These are phyloP conservation scores for Chironomus tentans DNA, from an alignment of 2,888 invertebrate species.

Conservation along the genomic window DNA sequence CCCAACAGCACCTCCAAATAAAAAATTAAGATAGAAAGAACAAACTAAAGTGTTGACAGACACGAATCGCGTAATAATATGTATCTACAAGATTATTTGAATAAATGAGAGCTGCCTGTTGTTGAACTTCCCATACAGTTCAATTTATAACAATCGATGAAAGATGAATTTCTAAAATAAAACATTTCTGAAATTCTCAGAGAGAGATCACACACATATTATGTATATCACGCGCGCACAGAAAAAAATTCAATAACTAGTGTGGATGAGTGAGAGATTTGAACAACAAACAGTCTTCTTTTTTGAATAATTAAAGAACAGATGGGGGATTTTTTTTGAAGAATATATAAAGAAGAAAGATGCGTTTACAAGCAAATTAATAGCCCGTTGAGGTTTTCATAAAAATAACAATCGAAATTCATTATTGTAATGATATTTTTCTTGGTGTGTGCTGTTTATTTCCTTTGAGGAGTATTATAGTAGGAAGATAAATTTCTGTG, in stretches of 20 bases:
- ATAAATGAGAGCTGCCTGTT: not conserved
- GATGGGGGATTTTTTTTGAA: slow-evolving; percentile 1
- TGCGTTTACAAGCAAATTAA: slow-evolving; percentile 13
- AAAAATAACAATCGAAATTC: not conserved
- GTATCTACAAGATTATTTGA: not conserved
- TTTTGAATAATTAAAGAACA: slow-evolving; percentile 18
- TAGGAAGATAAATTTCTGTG: too few relatives aligned
- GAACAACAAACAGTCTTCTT: too few relatives aligned
- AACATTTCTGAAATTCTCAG: slow-evolving; percentile 6
- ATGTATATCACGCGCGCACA: not conserved
- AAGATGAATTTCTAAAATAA: slow-evolving; percentile 15
- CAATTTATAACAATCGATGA: slow-evolving; percentile 11
- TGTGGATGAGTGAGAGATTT: too few relatives aligned
- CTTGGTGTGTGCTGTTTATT: not conserved
- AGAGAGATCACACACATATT: slow-evolving; percentile 5
- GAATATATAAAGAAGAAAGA: not conserved
- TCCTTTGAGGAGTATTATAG: not conserved
- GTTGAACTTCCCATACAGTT: not conserved
- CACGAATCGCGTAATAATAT: not conserved
- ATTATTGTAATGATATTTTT: not conserved
- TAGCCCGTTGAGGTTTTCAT: slow-evolving; percentile 5
- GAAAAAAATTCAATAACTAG: not conserved
- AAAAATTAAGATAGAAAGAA: too few relatives aligned
- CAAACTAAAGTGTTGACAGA: not conserved
- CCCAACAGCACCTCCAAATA: too few relatives aligned